Evolutionary conservation across 2,113 vertebrate genomes (phyloP), one percentile per base, ranked within the genome.

Genomic region (Suricata suricatta): DNA sequence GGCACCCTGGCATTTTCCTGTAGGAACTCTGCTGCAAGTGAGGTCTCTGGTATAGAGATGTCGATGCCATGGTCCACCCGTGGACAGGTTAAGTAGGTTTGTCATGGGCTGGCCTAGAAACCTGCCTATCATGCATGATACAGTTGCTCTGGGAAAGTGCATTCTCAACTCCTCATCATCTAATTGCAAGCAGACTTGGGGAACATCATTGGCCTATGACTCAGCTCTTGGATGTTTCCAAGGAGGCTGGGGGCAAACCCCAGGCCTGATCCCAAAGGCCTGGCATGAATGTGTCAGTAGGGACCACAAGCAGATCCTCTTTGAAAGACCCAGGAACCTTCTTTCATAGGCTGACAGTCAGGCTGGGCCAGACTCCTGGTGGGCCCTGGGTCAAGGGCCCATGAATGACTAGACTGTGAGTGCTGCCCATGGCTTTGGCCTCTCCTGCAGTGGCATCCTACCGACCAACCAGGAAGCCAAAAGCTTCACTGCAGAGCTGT

Each of bases 341-440:
- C 0, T 2, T 7, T 33, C 64, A 41, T 31, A 50, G 71, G 23
- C 35, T 1, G 15, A 5, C 0, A 2, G 66, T n/a, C 69, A 41
- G 21, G 54, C 19, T 1, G 1, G 25, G 25, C 44, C 88, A 72
- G 38, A 57, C 57, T 90, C 60, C n/a, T 2, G 0, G 79, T 21
- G 54, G 44, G 44, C 14, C 17, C 64, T 38, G 4, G 31, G 80
- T 14, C 27, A 50, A 52, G 35, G 69, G 47, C 29, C 63, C 0
- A 1, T 6, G 21, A 63, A 35, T 21, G 64, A 92, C 47, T 10
- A 63, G 74, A 79, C 19, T 4, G 1, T n/a, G 57, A 82, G n/a
- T 27, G 23, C 66, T 89, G 9, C 19, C 38, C 7, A 7, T 31
- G 50, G 27, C 57, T n/a, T 7, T 11, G 86, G 41, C 44, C 19